These are phyloP conservation scores for Campylomormyrus tamandua DNA, from an alignment of 2,113 vertebrate genomes.

Conservation along the genomic window DNA sequence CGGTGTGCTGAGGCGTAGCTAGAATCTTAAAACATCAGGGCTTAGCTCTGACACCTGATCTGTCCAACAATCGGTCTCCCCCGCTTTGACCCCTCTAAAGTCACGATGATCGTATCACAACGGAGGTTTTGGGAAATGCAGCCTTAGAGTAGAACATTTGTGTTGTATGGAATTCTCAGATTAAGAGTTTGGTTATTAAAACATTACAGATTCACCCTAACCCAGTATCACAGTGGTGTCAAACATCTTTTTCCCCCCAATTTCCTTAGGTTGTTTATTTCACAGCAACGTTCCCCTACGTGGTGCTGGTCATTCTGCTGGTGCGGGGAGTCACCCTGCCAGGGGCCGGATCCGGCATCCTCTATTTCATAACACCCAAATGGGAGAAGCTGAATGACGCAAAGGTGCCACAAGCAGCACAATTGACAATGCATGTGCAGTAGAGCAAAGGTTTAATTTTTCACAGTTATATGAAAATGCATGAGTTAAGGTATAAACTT, in stretches of 20 bases:
- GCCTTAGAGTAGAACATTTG: not conserved
- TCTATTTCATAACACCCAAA: conserved; percentile 96
- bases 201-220: not conserved
- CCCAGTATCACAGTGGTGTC: not conserved
- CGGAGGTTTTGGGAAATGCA: not conserved
- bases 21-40: not conserved
- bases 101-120: not conserved
- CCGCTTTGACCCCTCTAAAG: not conserved
- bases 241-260: not conserved
- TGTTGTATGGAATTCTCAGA: not conserved
- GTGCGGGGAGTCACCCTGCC: conserved; percentile 90
- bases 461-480: not conserved
- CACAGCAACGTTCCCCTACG: conserved; percentile 92
- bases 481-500: not conserved
- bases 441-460: not conserved
- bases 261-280: conserved; percentile 88
- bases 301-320: conserved; percentile 90
- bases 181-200: not conserved
- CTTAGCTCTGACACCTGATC: not conserved
- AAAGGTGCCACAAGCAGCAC: conserved; percentile 62
- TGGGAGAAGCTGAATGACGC: conserved; percentile 95
- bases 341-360: conserved; percentile 84
- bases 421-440: not conserved
- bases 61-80: not conserved
- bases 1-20: not conserved